Conservation (phyloP, 1,140 invertebrate genomes). For the Drosophila aff. region DNA sequence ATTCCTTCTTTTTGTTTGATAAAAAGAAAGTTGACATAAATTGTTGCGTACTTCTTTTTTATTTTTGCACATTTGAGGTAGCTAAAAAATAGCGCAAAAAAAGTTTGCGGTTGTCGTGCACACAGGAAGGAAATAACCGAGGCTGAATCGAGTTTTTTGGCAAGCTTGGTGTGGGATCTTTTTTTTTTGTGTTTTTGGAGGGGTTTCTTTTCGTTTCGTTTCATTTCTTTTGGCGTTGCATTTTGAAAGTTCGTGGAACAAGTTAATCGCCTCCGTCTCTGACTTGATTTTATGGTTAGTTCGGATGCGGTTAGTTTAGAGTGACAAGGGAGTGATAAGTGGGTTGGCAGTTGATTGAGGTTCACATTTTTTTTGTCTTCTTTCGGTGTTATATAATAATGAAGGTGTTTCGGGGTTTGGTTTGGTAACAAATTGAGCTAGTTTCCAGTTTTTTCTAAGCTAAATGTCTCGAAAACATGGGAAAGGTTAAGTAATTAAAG, state of each 20-base stretch:
- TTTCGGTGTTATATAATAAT: conserved; percentile 14
- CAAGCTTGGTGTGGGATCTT: conserved; percentile 63
- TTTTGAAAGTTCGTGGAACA: conserved; percentile 75
- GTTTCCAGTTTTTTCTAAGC: conserved; percentile 6
- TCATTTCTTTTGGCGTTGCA: conserved; percentile 52
- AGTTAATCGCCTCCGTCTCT: conserved; percentile 69
- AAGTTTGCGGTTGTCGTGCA: conserved; percentile 50
- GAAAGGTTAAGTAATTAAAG: background rate
- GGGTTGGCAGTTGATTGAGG: conserved; percentile 30
- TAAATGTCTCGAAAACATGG: background rate
- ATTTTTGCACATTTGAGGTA: conserved; percentile 50
- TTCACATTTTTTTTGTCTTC: background rate
- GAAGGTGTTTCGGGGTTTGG: background rate
- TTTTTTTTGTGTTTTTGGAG: background rate
- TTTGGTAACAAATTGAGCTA: conserved; percentile 6
- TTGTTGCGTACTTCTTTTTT: conserved; percentile 60
- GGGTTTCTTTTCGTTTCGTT: conserved; percentile 44
- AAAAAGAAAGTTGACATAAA: conserved; percentile 83
- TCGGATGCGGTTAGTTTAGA: conserved; percentile 33
- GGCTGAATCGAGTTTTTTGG: conserved; percentile 42
- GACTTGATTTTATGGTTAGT: conserved; percentile 31
- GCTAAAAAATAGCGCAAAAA: conserved; percentile 35
- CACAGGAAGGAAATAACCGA: conserved; percentile 73
- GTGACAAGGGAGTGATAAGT: conserved; percentile 51
- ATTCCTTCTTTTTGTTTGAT: conserved; percentile 80